Evolutionary conservation across 2,113 vertebrate species (phyloP), one percentile per base, ranked within the genome.

Genomic region (Petrocephalus microphthalmus): DNA sequence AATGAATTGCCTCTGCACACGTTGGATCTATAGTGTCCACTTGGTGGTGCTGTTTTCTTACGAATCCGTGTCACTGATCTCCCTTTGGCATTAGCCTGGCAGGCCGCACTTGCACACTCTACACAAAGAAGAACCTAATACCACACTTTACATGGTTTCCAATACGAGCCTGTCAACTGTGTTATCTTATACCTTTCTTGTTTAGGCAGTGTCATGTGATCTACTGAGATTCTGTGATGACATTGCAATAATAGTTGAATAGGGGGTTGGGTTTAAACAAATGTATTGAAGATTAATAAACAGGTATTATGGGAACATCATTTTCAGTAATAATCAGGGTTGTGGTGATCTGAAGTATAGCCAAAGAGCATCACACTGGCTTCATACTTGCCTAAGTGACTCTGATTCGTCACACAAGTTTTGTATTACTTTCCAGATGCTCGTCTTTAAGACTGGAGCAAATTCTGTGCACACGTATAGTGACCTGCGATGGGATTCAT

Each of bases 21-120:
- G 5, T 37, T 37, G 87, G 91, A 88, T 45, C 81, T 20, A 84
- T 51, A 84, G n/a, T 13, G 37, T 84, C 81, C 47, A 51, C 81
- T 49, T 84, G 81, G 81, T 17, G 71, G 33, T 7, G 71, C 71
- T 42, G 33, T 78, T 78, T 78, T 78, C 71, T 19, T 37, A 15
- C 33, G 7, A 5, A 78, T 42, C 33, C 37, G 13, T 33, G 13
- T 78, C 13, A 78, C 15, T 78, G 71, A 78, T 42, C 1, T 33
- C 15, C 13, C 33, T 74, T 37, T 37, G 6, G 3, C 3, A 37
- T 19, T 78, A 19, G 33, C 29, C 19, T 42, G 71, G 71, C 42
- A 19, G 71, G 17, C 71, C 33, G 33, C 71, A 78, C 15, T 42
- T 78, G 71, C 17, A 19, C 33, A 42, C 71, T 4, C 3, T 37